Evolutionary conservation across 2,797 vertebrate genomes (phyloP).

Genomic region (Chromobotia macracanthus): DNA sequence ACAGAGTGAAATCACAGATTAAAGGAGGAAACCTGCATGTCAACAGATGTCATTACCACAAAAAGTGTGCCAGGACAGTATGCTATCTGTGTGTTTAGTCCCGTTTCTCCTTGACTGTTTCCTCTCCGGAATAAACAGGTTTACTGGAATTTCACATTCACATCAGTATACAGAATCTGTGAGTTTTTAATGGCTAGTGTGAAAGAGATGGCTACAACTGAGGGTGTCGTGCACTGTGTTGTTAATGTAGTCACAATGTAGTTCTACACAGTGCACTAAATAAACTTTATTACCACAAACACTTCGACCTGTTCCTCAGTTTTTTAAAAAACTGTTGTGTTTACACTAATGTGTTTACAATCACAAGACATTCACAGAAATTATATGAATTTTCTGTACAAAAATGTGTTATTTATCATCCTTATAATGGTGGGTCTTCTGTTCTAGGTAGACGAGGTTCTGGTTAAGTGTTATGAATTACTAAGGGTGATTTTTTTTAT

Average conservation of each 20-base stretch:
- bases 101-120: constrained; percentile 35
- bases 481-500: not conserved
- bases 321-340: not conserved
- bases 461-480: not conserved
- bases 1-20: constrained; percentile 26
- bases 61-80: no score
- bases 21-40: constrained; percentile 31
- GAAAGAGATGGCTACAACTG: no score
- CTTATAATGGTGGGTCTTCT: not conserved
- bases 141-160: not conserved
- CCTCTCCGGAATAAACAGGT: constrained; percentile 30
- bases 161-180: not conserved
- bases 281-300: no score
- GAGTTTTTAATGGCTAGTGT: no score
- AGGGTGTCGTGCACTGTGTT: no score
- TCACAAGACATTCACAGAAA: not conserved
- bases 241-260: no score
- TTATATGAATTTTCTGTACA: not conserved
- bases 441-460: not conserved
- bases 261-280: no score
- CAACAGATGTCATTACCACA: constrained; percentile 25
- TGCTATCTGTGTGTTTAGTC: constrained; percentile 18
- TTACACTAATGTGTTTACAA: not conserved
- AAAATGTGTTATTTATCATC: not conserved
- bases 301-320: no score